These are phyloP conservation scores for Todiramphus chloris DNA, from an alignment of 2,113 vertebrate genomes.

Conservation along the genomic window DNA sequence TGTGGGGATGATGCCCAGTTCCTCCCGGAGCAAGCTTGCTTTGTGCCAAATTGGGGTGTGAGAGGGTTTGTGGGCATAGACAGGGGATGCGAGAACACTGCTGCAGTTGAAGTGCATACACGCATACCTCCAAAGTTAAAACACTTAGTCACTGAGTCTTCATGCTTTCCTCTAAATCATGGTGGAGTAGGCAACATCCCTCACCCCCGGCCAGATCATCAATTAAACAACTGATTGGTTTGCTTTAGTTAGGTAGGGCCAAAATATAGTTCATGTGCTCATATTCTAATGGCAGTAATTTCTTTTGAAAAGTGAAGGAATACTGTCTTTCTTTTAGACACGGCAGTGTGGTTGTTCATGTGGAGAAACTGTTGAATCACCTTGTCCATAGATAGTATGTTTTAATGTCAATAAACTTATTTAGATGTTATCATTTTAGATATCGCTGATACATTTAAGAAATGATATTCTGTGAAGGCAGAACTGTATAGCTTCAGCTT, in stretches of 20 bases:
- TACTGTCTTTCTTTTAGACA: background rate
- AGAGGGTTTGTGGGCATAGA: background rate
- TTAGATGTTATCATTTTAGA: background rate
- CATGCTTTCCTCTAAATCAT: background rate
- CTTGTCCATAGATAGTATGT: background rate
- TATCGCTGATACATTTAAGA: background rate
- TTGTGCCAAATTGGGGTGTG: accelerated
- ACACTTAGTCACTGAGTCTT: background rate
- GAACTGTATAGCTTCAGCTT: background rate
- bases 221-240: background rate
- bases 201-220: background rate
- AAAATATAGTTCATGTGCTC: background rate
- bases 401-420: background rate
- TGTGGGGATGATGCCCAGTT: background rate
- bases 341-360: background rate
- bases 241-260: background rate
- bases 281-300: background rate
- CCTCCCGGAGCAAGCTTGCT: background rate
- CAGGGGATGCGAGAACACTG: accelerated
- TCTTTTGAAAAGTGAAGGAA: background rate
- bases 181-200: background rate
- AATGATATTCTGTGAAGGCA: background rate
- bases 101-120: accelerated
- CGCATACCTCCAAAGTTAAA: background rate
- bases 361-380: background rate